Conservation (phyloP, 2,113 vertebrate species). For the Penelope pileata region DNA sequence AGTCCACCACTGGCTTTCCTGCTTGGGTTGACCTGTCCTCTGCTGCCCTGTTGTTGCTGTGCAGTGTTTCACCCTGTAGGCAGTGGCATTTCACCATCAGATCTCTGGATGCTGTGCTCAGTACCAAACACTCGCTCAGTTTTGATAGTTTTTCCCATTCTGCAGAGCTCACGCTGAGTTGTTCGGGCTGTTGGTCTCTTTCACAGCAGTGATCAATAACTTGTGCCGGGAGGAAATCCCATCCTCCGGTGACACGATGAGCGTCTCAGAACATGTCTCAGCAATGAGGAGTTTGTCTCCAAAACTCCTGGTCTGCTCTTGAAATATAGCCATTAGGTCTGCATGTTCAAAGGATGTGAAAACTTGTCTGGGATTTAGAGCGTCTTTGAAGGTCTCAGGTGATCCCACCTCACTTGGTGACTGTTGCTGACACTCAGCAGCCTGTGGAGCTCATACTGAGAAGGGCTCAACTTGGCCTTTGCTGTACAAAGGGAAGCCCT, state of each 20-base stretch:
- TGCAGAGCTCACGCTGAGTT: not conserved
- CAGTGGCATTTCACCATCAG: not conserved
- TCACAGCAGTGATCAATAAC: not conserved
- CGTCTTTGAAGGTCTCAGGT: not conserved
- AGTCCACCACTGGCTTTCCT: not conserved
- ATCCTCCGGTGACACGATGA: not conserved
- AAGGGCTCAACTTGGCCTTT: not conserved
- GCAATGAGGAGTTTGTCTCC: not conserved
- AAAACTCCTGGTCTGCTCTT: not conserved
- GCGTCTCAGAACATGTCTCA: not conserved
- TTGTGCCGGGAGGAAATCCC: not conserved
- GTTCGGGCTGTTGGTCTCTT: not conserved
- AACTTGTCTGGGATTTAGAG: not conserved
- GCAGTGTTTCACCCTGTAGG: not conserved
- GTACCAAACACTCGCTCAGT: not conserved
- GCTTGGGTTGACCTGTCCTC: not conserved
- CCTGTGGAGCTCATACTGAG: not conserved
- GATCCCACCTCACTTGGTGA: not conserved
- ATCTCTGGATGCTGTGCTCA: not conserved
- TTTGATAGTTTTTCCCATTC: not conserved
- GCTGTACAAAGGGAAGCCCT: not conserved
- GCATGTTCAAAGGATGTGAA: not conserved
- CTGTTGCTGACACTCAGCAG: too few species aligned
- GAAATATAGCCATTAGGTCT: not conserved
- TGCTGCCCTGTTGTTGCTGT: not conserved